phyloP scores from a whole-genome alignment of 2,113 vertebrate species.

The Sylvia atricapilla region DNA sequence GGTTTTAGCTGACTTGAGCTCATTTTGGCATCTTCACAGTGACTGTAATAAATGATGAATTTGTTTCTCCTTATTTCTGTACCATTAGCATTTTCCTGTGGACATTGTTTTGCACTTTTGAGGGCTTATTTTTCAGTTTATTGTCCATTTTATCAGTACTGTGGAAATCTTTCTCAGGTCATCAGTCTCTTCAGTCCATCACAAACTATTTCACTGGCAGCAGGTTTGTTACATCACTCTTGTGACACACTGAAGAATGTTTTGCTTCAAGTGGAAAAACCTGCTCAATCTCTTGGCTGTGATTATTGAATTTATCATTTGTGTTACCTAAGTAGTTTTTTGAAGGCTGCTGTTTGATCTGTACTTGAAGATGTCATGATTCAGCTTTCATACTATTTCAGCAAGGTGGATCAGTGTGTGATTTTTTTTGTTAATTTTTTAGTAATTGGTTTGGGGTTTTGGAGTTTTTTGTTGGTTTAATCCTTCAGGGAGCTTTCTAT shows the following conservation, averaged over 20 bases:
- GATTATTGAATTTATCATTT: background rate
- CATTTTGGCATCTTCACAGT: background rate
- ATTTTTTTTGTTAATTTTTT: background rate
- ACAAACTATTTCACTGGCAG: background rate
- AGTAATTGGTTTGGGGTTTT: background rate
- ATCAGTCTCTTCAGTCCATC: background rate
- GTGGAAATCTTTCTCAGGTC: background rate
- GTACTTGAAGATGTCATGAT: background rate
- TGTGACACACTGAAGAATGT: background rate
- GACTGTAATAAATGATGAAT: background rate
- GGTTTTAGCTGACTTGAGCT: background rate
- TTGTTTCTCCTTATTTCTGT: background rate
- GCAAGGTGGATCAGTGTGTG: background rate
- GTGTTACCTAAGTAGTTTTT: background rate
- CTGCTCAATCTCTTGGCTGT: background rate
- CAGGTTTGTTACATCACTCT: background rate
- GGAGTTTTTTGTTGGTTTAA: background rate
- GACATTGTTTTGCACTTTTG: background rate
- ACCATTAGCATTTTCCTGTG: background rate
- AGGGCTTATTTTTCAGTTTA: background rate
- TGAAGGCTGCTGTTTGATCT: background rate
- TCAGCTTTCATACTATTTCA: background rate
- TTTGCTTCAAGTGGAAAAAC: background rate
- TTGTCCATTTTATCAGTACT: background rate
- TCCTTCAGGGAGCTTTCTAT: background rate